A percentile compares a stretch with the other conserved stretches of the same genome.
These are phyloP conservation scores for Hydrotaea cyrtoneurina DNA, from an alignment of 2,888 invertebrate species.

Conservation along the genomic window DNA sequence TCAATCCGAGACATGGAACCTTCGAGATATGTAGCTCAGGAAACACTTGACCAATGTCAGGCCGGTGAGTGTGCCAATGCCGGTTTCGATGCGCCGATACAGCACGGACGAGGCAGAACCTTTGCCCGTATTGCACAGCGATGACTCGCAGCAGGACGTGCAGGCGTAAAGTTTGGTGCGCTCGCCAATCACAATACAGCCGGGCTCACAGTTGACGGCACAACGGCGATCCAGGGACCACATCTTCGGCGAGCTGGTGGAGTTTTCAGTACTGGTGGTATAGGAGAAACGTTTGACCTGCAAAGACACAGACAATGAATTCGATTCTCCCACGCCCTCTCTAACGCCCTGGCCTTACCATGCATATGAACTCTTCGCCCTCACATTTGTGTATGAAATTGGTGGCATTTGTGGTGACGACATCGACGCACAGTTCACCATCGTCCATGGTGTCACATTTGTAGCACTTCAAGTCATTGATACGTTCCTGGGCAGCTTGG, in stretches of 20 bases:
- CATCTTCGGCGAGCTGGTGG: slow-evolving; percentile 88
- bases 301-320: neutral
- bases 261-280: slow-evolving; percentile 90
- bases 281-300: slow-evolving; percentile 90
- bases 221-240: slow-evolving; percentile 93
- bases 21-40: slow-evolving; percentile 53
- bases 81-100: slow-evolving; percentile 75
- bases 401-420: slow-evolving; percentile 82
- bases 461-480: slow-evolving; percentile 91
- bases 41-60: slow-evolving; percentile 30
- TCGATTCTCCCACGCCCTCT: no score
- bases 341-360: slow-evolving; percentile 82
- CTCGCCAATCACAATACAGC: slow-evolving; percentile 94
- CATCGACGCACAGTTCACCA: slow-evolving; percentile 87
- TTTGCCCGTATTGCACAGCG: slow-evolving; percentile 90
- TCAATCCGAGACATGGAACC: neutral
- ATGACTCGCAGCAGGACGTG: slow-evolving; percentile 90
- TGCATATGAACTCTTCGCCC: slow-evolving; percentile 88
- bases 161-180: slow-evolving; percentile 93
- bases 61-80: slow-evolving; percentile 71
- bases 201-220: slow-evolving; percentile 91
- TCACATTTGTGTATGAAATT: slow-evolving; percentile 87
- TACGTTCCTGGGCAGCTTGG: slow-evolving; percentile 88
- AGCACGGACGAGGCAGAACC: slow-evolving; percentile 75
- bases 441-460: slow-evolving; percentile 89